Base-by-base conservation (phyloP, 1,140 invertebrate genomes). In the Lepeophtheirus salmonis region DNA sequence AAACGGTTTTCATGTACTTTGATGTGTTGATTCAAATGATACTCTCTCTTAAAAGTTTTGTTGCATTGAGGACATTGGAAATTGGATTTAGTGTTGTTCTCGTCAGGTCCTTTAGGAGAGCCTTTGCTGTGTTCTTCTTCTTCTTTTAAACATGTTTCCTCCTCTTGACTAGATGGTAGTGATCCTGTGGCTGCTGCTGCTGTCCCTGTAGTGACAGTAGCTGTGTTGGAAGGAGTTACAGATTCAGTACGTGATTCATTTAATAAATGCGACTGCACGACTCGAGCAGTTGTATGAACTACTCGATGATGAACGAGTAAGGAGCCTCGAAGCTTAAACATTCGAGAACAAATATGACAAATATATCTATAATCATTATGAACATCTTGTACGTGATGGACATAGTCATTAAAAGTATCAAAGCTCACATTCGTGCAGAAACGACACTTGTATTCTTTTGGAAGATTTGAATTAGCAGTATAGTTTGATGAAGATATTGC, bases 1-100 rank as follows among this genome's bases (percentile, higher is more conserved):
- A 78, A 75, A 67, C 81, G 81, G 2, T 70, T 71, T 56, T 77
- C 77, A 61, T 78, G 76, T 0, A 72, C 75, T 66, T 75, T 75
- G 49, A 76, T 64, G 67, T 78, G 76, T 53, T 77, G 75, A 0
- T 68, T 67, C 20, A 78, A 71, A 60, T 76, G 73, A 60, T 75
- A 72, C 63, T 62, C 63, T 26, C 62, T 62, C 51, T 63, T 64
- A 59, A 66, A 66, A 14, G 63, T 60, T 58, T 66, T 66, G 10
- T 62, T 61, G 59, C 65, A 66, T 30, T 63, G 57, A 23, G 63
- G 57, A 53, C 65, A 65, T 23, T 64, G 61, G 60, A 62, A 65
- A 1, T 63, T 54, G n/a, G 30, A 6, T 41, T n/a, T n/a, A 41
- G n/a, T n/a, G 6, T 41, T n/a, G 6, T 41, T n/a, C 30, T n/a